phyloP scores from a whole-genome alignment of 2,888 invertebrate genomes.

The Didymodactylos carnosus region DNA sequence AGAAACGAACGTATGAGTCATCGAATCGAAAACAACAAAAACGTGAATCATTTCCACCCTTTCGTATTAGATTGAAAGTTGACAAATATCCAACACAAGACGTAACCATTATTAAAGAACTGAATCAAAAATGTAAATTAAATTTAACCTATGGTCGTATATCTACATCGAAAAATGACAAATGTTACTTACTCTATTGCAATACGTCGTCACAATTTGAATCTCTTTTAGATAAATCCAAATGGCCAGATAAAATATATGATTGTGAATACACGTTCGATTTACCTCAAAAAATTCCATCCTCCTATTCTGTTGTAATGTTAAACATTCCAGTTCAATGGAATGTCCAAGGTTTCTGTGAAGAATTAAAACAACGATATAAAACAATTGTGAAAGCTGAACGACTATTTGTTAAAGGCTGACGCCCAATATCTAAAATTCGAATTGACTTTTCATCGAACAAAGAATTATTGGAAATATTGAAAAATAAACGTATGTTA shows the following conservation, averaged over 20 bases:
- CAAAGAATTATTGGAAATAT: not conserved
- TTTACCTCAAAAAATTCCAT: not conserved
- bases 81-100: not conserved
- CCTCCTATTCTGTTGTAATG: not conserved
- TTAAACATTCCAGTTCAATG: not conserved
- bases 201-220: not conserved
- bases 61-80: not conserved
- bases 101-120: not conserved
- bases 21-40: not conserved
- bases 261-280: not conserved
- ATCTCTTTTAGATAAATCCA: not conserved
- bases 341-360: not conserved
- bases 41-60: not conserved
- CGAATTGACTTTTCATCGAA: not conserved
- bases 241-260: not conserved
- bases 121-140: not conserved
- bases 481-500: not conserved
- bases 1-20: too few relatives aligned
- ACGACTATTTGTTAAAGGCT: not conserved
- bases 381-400: not conserved
- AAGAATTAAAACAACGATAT: not conserved
- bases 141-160: not conserved
- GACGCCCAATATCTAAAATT: not conserved
- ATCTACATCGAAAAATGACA: not conserved
- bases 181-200: not conserved